These are phyloP conservation scores for Anarrhichthys ocellatus DNA, from an alignment of 2,113 vertebrate species.

Conservation along the genomic window DNA sequence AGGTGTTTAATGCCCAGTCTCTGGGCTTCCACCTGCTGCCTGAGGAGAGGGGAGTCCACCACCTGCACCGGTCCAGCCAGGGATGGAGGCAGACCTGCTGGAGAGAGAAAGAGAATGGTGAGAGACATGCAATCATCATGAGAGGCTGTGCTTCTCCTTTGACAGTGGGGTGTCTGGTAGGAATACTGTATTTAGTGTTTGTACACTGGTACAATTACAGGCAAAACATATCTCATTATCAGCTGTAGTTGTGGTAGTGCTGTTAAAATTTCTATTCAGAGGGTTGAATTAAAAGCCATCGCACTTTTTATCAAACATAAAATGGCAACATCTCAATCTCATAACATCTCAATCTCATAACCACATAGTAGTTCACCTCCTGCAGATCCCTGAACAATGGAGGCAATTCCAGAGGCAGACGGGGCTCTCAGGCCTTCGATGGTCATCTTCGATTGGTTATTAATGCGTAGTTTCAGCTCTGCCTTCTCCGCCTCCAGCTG, in stretches of 20 bases:
- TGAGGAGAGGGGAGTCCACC: constrained; percentile 92
- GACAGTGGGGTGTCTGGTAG: background rate
- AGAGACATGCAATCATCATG: background rate
- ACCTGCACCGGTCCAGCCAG: constrained; percentile 85
- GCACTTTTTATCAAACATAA: background rate
- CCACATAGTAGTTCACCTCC: constrained; percentile 81
- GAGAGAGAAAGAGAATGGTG: background rate
- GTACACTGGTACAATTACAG: background rate
- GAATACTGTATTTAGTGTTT: background rate
- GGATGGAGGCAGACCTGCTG: constrained; percentile 48
- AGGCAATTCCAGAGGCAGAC: constrained; percentile 88
- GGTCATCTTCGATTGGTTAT: constrained; percentile 92
- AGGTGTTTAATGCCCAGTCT: constrained; percentile 89
- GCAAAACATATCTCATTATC: background rate
- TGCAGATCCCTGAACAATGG: constrained; percentile 90
- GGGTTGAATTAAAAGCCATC: background rate
- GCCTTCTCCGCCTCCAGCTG: constrained; percentile 96
- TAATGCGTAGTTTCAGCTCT: constrained; percentile 93
- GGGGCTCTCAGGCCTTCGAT: constrained; percentile 88
- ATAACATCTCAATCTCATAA: background rate
- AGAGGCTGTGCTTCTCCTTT: background rate
- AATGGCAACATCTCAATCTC: background rate
- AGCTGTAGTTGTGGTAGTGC: background rate
- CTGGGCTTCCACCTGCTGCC: constrained; percentile 91
- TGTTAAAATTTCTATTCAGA: background rate